phyloP scores from a whole-genome alignment of 2,113 vertebrate genomes.

The Phrynocephalus versicolor region DNA sequence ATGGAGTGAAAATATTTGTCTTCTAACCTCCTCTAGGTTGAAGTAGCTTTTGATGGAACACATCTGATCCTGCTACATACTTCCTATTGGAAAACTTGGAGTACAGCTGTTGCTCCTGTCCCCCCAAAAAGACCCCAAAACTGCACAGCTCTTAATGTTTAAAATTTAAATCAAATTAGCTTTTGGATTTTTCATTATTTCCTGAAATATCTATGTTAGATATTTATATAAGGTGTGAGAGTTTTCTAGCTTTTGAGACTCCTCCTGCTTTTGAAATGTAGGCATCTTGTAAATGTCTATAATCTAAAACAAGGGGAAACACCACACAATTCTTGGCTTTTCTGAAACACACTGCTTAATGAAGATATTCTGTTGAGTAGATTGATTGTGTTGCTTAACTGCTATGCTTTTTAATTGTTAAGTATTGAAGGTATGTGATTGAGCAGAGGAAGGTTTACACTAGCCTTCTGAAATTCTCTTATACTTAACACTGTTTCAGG shows the following conservation, averaged over 20 bases:
- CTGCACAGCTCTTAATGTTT: no score
- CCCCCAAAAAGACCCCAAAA: no score
- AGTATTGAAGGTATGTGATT: neutral
- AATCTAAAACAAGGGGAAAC: neutral
- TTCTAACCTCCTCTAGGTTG: no score
- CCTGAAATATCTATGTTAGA: no score
- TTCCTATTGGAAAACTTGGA: no score
- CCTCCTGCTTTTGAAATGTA: neutral
- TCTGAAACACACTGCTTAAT: neutral
- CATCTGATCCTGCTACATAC: no score
- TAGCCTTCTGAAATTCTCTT: neutral
- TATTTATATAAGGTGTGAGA: neutral
- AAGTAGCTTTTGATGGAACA: no score
- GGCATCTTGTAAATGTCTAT: neutral
- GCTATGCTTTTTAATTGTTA: neutral
- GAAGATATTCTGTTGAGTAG: neutral
- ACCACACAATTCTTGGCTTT: neutral
- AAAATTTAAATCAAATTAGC: no score
- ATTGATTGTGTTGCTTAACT: neutral
- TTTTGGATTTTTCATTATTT: neutral
- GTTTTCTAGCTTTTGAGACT: neutral
- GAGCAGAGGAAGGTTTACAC: neutral
- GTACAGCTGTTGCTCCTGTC: no score
- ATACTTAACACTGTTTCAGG: neutral
- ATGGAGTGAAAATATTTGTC: no score